Conservation (phyloP, 2,113 vertebrate species). For the Grus americana region DNA sequence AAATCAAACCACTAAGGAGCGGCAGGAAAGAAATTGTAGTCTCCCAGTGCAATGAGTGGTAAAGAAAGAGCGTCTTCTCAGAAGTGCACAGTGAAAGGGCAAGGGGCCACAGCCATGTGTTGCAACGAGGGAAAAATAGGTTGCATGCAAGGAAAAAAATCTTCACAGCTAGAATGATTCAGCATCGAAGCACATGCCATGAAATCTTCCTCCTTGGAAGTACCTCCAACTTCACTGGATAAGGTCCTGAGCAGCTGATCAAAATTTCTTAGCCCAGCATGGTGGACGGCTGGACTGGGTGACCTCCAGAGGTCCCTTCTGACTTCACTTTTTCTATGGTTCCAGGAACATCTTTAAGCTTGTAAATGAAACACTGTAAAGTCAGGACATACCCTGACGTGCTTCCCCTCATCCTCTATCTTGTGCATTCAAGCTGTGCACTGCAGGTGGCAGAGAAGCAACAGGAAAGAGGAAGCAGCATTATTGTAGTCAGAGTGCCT, state of each 20-base stretch:
- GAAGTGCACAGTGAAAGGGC: neutral
- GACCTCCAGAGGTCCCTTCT: neutral
- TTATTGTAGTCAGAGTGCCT: neutral
- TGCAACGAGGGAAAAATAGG: neutral
- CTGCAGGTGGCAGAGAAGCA: conserved; percentile 60
- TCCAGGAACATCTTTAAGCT: neutral
- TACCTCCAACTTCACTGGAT: neutral
- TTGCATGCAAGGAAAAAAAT: neutral
- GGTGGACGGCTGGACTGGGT: rapidly evolving
- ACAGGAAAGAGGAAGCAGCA: neutral
- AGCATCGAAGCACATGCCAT: neutral
- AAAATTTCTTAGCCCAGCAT: neutral
- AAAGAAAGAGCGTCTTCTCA: neutral
- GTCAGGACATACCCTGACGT: neutral
- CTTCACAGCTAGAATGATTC: neutral
- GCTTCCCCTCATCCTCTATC: neutral
- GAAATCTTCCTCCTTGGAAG: neutral
- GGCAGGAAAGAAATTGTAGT: neutral
- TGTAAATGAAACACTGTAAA: neutral
- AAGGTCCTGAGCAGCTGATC: neutral
- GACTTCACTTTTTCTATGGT: neutral
- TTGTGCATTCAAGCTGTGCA: neutral
- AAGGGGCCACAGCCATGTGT: neutral
- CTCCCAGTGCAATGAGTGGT: neutral
- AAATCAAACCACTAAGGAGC: neutral